Conservation (phyloP, 2,888 invertebrate genomes). For the Coremacera marginata region DNA sequence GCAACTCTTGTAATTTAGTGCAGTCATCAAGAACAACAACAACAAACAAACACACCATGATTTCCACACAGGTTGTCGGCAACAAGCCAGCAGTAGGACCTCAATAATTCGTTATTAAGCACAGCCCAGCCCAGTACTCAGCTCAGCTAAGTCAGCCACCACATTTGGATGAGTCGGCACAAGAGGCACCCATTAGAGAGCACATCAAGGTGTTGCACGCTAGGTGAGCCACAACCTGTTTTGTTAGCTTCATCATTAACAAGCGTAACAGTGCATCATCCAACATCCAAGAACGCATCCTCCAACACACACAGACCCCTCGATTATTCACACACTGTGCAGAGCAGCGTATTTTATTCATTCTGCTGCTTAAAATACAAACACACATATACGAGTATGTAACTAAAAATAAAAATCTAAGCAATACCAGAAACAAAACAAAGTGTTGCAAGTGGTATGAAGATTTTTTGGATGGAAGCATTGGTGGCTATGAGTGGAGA, state of each 20-base stretch:
- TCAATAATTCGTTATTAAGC: conserved; percentile 30
- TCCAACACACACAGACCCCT: conserved; percentile 15
- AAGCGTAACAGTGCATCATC: conserved; percentile 22
- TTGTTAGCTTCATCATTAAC: conserved; percentile 34
- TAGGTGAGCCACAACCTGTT: conserved; percentile 1
- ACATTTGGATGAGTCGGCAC: conserved; percentile 18
- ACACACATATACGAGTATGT: background rate
- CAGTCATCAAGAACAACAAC: conserved; percentile 24
- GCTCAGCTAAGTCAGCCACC: background rate
- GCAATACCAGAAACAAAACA: conserved; percentile 3
- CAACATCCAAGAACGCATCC: conserved; percentile 9
- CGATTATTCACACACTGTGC: conserved; percentile 26
- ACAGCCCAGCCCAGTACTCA: background rate
- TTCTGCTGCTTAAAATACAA: conserved; percentile 26
- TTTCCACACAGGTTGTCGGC: background rate
- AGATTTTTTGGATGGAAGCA: background rate
- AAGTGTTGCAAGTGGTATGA: background rate
- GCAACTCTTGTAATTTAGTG: conserved; percentile 28
- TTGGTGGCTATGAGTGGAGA: background rate
- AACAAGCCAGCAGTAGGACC: conserved; percentile 27
- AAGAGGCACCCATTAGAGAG: conserved; percentile 32
- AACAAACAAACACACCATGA: background rate
- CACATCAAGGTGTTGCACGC: conserved; percentile 20
- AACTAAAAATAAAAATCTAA: background rate
- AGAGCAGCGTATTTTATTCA: conserved; percentile 27